Conservation (phyloP, 2,797 vertebrate genomes). For the Helostoma temminkii region DNA sequence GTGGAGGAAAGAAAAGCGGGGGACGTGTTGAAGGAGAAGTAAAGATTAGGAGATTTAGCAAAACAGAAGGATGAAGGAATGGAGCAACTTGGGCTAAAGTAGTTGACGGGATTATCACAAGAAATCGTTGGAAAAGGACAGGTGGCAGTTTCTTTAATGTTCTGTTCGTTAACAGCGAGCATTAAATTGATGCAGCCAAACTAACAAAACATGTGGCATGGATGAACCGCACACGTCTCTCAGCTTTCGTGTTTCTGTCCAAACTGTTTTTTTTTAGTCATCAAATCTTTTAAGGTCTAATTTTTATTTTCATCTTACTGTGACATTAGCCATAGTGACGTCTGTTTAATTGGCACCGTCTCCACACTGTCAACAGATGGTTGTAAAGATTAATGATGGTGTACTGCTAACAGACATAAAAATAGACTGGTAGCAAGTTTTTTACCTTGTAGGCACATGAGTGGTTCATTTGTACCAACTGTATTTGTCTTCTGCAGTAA, state of each 20-base stretch:
- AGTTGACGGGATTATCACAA: conserved; percentile 33
- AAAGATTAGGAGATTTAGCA: conserved; percentile 11
- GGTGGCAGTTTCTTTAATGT: conserved; percentile 19
- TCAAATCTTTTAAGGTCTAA: conserved; percentile 25
- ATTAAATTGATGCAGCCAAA: background rate
- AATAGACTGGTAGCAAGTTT: conserved; percentile 24
- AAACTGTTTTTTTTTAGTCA: conserved; percentile 32
- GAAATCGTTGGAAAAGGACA: conserved; percentile 20
- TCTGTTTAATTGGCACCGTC: conserved; percentile 52
- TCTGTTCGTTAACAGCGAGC: conserved; percentile 20
- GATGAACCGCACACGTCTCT: background rate
- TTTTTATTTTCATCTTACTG: conserved; percentile 36
- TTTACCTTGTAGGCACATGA: conserved; percentile 9
- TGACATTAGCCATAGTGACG: conserved; percentile 45
- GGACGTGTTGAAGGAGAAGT: conserved; percentile 23
- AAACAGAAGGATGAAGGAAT: conserved; percentile 9
- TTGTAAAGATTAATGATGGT: conserved; percentile 57
- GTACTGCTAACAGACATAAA: conserved; percentile 38
- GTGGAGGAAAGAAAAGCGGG: conserved; percentile 19
- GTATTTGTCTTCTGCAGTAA: conserved; percentile 8
- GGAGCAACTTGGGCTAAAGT: conserved; percentile 12
- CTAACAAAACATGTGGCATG: background rate
- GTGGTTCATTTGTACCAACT: conserved; percentile 5
- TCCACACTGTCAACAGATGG: conserved; percentile 48
- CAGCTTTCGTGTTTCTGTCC: background rate